Base-by-base conservation (phyloP, 2,113 vertebrate genomes). In the Gasterosteus nipponicus region DNA sequence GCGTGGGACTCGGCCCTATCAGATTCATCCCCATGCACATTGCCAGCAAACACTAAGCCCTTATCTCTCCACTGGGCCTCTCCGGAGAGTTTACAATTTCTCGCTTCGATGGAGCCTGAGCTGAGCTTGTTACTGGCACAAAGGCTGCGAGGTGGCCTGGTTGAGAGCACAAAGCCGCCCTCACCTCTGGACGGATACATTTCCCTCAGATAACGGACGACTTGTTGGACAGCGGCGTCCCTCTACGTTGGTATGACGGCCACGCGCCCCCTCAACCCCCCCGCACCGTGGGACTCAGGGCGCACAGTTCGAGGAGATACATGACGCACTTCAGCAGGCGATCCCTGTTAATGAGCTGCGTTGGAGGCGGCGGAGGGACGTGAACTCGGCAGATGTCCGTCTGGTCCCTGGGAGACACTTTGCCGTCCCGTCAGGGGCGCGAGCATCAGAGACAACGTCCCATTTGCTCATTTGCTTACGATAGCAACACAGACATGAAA, bases 71-170 rank as follows among this genome's bases (percentile, higher is more conserved):
- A 92, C 96, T 96, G 90, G 96, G 94, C 95, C 96, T 96, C 96
- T 95, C 89, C 95, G 94, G 95, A 96, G 96, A 97, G 96, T 98
- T 99, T 97, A 98, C 97, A 98, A 99, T 99, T 99, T 99, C 96
- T 96, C 96, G 97, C 96, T 96, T 98, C 98, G 96, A 86, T 97
- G 97, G 96, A 99, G 97, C 97, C 95, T 97, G 94, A 95, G 94
- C 94, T 92, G 93, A 96, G 96, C 96, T 96, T 98, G 97, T 98
- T 99, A 98, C 96, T 94, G 94, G 96, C 96, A 98, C 96, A 98
- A 98, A 95, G 92, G 91, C 87, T 86, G 93, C 95, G 96, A 97
- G 95, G 96, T 96, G 95, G 96, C 93, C 94, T 89, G 93, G 94
- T 96, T 96, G 95, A 96, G 90, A 95, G 95, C 94, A 96, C 96